Evolutionary conservation across 35 echinoderm and acorn worm genomes (phyloP), one percentile per base, ranked within the genome.

Genomic region (Anneissia japonica): DNA sequence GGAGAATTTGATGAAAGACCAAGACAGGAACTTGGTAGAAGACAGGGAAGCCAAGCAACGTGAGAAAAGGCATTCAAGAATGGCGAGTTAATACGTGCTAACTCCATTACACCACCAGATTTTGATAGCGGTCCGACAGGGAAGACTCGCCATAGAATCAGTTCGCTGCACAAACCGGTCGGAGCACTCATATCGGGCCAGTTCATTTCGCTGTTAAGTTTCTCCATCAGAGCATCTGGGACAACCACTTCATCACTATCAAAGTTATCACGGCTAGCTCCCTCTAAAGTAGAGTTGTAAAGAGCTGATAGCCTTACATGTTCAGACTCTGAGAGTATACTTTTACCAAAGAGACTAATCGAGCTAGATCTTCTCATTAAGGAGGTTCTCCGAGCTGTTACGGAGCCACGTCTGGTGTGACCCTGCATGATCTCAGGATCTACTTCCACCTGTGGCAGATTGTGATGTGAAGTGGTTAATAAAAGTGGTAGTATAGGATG

Each of bases 131-230:
- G 96, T 38, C 96, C 96, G 0, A 99, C 96, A n/a, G 90, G 92
- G 81, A 89, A 93, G 82, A 99, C 96, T 77, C 89, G 91, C 96
- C 96, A 99, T 3, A 99, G 86, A 72, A 99, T 99, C 0, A 99
- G 96, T 73, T 99, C 96, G 84, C 96, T 99, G 80, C 96, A 99
- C n/a, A 99, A 89, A 30, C 96, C 96, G 0, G 96, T 99, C 21
- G 91, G 96, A 26, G 96, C 91, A 85, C 91, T 99, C 91, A 97
- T 91, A 77, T 99, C 96, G n/a, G 96, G 96, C 96, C 96, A 99
- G 86, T 99, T 99, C 86, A 99, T 91, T 75, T 94, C 91, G 12
- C 77, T 79, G 46, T 91, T 91, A 34, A 99, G 83, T 45, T 90
- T 90, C 39, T 99, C 96, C 91, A 93, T 94, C 6, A 99, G 84